Conservation (phyloP, 2,888 invertebrate species). For the Chrysodeixis includens region DNA sequence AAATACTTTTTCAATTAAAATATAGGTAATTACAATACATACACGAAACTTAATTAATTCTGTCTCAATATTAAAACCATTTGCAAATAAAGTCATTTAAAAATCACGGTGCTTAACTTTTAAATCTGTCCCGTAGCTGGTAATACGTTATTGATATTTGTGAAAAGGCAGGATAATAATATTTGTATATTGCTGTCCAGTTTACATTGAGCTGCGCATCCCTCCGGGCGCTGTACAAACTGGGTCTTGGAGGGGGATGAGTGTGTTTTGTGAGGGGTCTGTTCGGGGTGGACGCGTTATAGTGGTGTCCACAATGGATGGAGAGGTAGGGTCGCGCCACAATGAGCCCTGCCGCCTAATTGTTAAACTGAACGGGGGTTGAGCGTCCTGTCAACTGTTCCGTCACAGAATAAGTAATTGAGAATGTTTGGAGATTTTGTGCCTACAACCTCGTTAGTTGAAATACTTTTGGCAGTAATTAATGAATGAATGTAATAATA, state of each 20-base stretch:
- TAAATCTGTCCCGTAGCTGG: conserved; percentile 85
- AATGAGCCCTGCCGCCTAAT: conserved; percentile 87
- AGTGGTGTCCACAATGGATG: conserved; percentile 85
- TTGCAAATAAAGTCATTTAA: conserved; percentile 69
- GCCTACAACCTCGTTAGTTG: conserved; percentile 57
- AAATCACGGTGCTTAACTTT: conserved; percentile 83
- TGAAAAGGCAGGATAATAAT: conserved; percentile 88
- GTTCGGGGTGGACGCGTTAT: conserved; percentile 67
- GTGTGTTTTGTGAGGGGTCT: conserved; percentile 61
- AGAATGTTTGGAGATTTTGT: conserved; percentile 60
- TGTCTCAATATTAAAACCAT: conserved; percentile 61
- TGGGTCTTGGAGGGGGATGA: conserved; percentile 53
- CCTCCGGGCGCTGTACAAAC: conserved; percentile 48
- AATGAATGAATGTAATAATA: conserved; percentile 20
- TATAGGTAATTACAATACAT: background rate
- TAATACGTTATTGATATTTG: conserved; percentile 89
- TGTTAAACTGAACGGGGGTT: conserved; percentile 88
- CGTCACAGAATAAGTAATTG: conserved; percentile 78
- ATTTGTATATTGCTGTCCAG: conserved; percentile 82
- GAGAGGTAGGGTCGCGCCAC: conserved; percentile 85
- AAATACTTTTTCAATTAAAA: background rate
- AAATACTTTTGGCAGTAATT: conserved; percentile 34
- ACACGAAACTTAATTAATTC: background rate
- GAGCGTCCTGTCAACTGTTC: conserved; percentile 87
- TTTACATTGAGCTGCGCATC: conserved; percentile 68